Base-by-base conservation (phyloP, 2,113 vertebrate species). In the Tyrannus savana region DNA sequence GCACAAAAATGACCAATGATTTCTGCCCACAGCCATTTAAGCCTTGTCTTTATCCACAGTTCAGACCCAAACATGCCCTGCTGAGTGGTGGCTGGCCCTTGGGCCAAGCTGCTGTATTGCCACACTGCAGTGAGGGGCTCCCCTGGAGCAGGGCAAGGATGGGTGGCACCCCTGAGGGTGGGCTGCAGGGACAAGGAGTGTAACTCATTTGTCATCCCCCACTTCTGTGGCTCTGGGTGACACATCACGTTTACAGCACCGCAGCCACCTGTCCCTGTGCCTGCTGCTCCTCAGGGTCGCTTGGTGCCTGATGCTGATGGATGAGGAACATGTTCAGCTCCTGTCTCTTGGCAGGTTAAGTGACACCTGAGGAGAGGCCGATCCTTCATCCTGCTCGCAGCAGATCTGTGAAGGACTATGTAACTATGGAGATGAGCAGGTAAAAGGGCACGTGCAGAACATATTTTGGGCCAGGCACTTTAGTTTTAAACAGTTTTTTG, bases 61-160 rank as follows among this genome's bases (percentile, higher is more conserved):
- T 31, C 55, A 30, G 50, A 19, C 59, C 31, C 7, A 0, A 47
- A 39, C 2, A 5, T 0, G 19, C 1, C 0, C 41, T 64, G 39
- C 64, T 60, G 58, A 30, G 41, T 5, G 10, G 31, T n/a, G 52
- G 9, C 24, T 59, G 47, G 37, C 25, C 7, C 47, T 44, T 41
- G 44, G 21, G n/a, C n/a, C 42, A 19, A 35, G 60, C 60, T 89
- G 37, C 62, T 68, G 72, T 42, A 3, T 18, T 3, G 30, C n/a
- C 55, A 25, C 3, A 0, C 46, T 21, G 44, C 69, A 60, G 24
- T 1, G 16, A 79, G 25, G 47, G 47, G 25, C n/a, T 53, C 4
- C 58, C 22, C 33, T 19, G 35, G 37, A n/a, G 42, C 67, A 50
- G 12, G 52, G 27, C 8, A 23, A 37, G 42, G 49, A 37, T 0